phyloP scores from a whole-genome alignment of 1,140 invertebrate genomes.

The Zaprionus taronus region DNA sequence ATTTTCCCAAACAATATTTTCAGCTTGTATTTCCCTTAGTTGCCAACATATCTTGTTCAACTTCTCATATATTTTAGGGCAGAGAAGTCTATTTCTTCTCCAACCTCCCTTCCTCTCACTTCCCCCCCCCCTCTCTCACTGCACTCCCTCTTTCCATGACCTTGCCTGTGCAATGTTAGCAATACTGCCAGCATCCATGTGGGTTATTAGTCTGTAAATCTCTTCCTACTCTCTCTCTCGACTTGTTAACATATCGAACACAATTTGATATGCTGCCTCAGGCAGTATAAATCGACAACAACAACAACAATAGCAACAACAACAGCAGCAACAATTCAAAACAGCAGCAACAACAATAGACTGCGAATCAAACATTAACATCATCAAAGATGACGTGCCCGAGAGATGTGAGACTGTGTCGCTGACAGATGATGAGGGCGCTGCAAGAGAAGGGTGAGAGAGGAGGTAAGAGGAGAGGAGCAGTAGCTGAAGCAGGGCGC shows the following conservation, averaged over 20 bases:
- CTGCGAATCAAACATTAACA: conserved; percentile 34
- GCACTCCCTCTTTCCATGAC: background rate
- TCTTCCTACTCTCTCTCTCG: conserved; percentile 24
- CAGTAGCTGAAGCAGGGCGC: background rate
- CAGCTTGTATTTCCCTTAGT: background rate
- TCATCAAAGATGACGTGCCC: conserved; percentile 50
- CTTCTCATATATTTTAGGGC: background rate
- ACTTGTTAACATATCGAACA: conserved; percentile 72
- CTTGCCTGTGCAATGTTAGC: background rate
- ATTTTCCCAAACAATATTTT: background rate
- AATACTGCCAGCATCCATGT: conserved; percentile 43
- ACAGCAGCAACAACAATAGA: conserved; percentile 23
- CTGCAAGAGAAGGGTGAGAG: background rate
- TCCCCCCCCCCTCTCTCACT: too few relatives aligned
- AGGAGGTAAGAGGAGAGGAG: background rate
- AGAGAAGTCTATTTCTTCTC: background rate
- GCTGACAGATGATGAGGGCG: conserved; percentile 75
- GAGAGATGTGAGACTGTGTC: conserved; percentile 6
- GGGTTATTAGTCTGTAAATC: conserved; percentile 51
- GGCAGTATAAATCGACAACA: conserved; percentile 23
- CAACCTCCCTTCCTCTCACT: background rate
- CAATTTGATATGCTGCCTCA: conserved; percentile 47
- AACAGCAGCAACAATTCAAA: conserved; percentile 16
- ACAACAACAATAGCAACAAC: conserved; percentile 29
- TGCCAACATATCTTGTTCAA: background rate